Evolutionary conservation across 2,888 invertebrate genomes (phyloP), one percentile per base, ranked within the genome.

Genomic region (Stramonita haemastoma): DNA sequence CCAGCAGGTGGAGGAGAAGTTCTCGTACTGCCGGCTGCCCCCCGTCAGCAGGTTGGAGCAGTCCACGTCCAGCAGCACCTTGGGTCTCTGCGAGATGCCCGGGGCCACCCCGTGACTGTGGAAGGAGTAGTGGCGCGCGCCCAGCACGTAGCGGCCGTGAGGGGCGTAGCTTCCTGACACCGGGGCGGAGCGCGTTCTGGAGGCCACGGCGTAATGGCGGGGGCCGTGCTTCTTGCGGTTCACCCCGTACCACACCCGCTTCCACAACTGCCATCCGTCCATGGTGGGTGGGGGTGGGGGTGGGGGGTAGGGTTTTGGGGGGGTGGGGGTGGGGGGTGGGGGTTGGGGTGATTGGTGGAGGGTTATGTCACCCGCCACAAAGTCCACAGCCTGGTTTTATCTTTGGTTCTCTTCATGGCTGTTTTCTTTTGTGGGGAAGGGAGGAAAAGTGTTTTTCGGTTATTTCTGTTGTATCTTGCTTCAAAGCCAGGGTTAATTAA

Each of bases 1-100:
- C 94, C 94, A 94, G 86, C 94, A 94, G n/a, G 93, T 93, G 15
- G 92, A 34, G 5, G 93, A 94, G 89, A 93, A 94, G 87, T 94
- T 92, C 83, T 94, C 94, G 70, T 89, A 89, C 13, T 93, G 89
- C 36, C 91, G 77, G 22, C 88, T 90, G 15, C 92, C 92, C 26
- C 93, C 94, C 60, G 89, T 91, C 19, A 94, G 89, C 77, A 94
- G 92, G 32, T 93, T 90, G 15, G 93, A 93, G 56, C 91, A 93
- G 34, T 93, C 91, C 11, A 93, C 88, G 17, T 91, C 89, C 46
- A 91, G 90, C 15, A 94, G 87, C 89, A 93, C 92, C 66, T 93
- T 94, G n/a, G 94, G 93, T n/a, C 86, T 73, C 79, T 83, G 88
- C 26, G 56, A 66, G 60, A 84, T 66, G 15, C 66, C 79, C 2